Evolutionary conservation across 1,140 invertebrate species (phyloP), one percentile per base, ranked within the genome.

Genomic region (Bathynomus jamesi): DNA sequence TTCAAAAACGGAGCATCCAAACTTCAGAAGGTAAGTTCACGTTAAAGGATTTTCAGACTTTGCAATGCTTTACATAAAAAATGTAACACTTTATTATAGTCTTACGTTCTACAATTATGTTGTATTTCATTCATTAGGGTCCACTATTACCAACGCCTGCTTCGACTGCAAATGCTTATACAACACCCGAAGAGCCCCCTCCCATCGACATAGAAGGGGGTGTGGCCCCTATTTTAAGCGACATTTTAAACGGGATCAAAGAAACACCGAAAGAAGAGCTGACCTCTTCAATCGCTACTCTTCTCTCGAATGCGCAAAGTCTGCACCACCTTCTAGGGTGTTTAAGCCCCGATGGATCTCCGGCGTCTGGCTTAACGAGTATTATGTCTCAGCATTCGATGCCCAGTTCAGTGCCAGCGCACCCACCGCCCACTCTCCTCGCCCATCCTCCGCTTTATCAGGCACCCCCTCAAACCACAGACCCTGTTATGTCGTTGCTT

Each of bases 301-400:
- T 82, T 7, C 70, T 82, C 28, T 81, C 70, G 62, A 82, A 82
- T 75, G 79, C 81, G 13, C 80, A 81, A 46, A 80, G 78, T 70
- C 74, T 82, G 64, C 78, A 79, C 30, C 79, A 81, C 68, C 73
- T 83, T 7, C 72, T 83, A 28, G 79, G 79, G 2, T 71, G 72
- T 28, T 67, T 78, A 13, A 70, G 74, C 17, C 71, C 70, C 29
- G 69, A 73, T 2, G 67, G 72, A 8, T 75, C 78, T 67, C 65
- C 73, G 60, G 69, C 67, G 60, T 69, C 62, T 28, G 61, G 28
- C 60, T 60, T 70, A 28, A 65, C 28, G 10, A 28, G 40, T 21
- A 64, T 40, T 65, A 62, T 68, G 29, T 46, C 29, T 32, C 60
- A 67, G 60, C 67, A 28, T 25, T 27, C 69, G 17, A 61, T 40